Evolutionary conservation across 23 tunicate genomes (phyloP).

Genomic region (Diplosoma virens): DNA sequence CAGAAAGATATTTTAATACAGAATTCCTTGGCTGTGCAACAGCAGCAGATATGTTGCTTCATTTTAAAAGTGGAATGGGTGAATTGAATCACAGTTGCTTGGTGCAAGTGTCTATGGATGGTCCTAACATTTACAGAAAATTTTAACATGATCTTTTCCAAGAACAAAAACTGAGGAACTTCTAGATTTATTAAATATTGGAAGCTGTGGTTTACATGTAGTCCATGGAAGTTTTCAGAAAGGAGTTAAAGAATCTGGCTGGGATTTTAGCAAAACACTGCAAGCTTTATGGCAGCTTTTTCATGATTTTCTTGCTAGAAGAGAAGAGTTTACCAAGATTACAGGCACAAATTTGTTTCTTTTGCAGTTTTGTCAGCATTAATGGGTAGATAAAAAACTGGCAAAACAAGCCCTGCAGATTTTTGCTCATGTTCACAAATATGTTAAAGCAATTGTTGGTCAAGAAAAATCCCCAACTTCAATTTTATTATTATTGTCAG

Average conservation of each 20-base stretch:
- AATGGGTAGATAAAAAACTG: conserved; percentile 14
- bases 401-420: background rate
- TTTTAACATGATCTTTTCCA: background rate
- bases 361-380: conserved; percentile 4
- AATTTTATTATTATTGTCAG: background rate
- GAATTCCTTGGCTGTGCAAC: background rate
- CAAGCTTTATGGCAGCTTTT: conserved; percentile 1
- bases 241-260: conserved; percentile 1
- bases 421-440: background rate
- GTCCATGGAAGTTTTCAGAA: conserved; percentile 9
- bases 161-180: conserved; percentile 1
- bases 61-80: conserved; percentile 9
- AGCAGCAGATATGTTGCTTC: conserved; percentile 16
- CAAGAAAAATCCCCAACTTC: background rate
- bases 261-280: background rate
- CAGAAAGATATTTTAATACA: background rate
- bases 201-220: background rate
- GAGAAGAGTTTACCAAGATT: conserved; percentile 2
- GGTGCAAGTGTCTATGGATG: conserved; percentile 24
- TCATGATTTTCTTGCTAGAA: conserved; percentile 5
- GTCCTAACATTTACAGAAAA: conserved; percentile 5
- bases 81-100: background rate
- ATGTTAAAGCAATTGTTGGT: background rate
- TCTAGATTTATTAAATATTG: conserved; percentile 8
- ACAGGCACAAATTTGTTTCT: conserved; percentile 7